Base-by-base conservation (phyloP, 2,797 vertebrate genomes). In the Micromesistius poutassou region DNA sequence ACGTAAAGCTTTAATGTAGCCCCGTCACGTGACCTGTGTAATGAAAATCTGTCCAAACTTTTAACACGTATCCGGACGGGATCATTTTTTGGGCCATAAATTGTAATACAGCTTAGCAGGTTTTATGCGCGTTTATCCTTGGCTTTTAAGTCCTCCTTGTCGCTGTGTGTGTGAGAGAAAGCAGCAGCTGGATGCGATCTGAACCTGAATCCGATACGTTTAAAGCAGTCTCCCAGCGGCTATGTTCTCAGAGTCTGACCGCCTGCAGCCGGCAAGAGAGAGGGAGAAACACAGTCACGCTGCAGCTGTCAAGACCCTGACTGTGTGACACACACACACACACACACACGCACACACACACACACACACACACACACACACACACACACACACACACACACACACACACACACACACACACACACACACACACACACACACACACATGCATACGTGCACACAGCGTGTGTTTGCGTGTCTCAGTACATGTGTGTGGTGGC, bases 181-280 rank as follows among this genome's bases (percentile, higher is more conserved):
- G 83, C 87, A 93, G 92, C 92, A 94, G 93, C 92, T 94, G 93
- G 89, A 90, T 84, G 83, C 83, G 87, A 83, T 85, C 79, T 71
- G 86, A 89, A 84, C 73, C 83, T 79, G 88, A 92, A 91, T 84
- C 78, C 71, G 84, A 92, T 88, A 90, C 71, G 80, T 74, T 84
- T 77, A 22, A 84, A 90, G 83, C 90, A 87, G 86, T 78, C n/a
- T 87, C 84, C 90, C 88, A 55, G 78, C 83, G 90, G 90, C 81
- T 28, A 4, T 25, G 14, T 30, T 68, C 62, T 68, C 62, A 68
- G n/a, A 68, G 62, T 28, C 62, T 68, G 62, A n/a, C n/a, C 62
- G 55, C 55, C 55, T 8, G 55, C 6, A 62, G 55, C 55, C 55
- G 55, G 22, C 55, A 62, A 19, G 22, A 62, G 22, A 6, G 55